Conservation (phyloP, 1,140 invertebrate species). For the Hesperophylax magnus region DNA sequence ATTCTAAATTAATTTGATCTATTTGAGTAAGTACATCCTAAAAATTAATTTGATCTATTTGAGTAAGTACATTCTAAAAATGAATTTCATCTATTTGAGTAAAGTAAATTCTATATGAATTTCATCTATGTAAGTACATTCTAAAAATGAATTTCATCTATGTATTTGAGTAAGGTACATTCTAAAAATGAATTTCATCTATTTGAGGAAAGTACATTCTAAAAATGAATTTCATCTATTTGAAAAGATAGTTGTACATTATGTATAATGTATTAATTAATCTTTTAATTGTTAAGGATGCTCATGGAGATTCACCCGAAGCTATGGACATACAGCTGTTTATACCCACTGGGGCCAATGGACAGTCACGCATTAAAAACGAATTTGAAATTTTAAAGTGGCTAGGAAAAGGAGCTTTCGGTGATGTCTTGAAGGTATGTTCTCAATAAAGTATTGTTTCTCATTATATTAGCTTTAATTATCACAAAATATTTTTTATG, state of each 20-base stretch:
- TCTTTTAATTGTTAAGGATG: conserved; percentile 32
- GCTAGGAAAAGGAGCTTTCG: conserved; percentile 95
- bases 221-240: too few species aligned
- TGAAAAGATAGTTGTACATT: too few species aligned
- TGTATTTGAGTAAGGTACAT: too few species aligned
- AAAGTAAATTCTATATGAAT: too few species aligned
- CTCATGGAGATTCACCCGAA: conserved; percentile 49
- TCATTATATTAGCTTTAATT: background rate
- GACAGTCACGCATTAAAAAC: conserved; percentile 81
- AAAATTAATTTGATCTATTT: background rate
- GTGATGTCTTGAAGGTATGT: conserved; percentile 92
- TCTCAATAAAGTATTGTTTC: background rate
- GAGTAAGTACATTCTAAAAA: too few species aligned
- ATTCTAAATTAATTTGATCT: too few species aligned
- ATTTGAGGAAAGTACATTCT: too few species aligned
- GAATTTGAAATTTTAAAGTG: conserved; percentile 92
- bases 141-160: too few species aligned
- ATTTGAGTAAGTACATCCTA: too few species aligned
- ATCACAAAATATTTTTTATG: background rate
- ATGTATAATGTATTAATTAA: background rate
- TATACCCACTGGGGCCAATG: conserved; percentile 59
- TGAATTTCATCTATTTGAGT: too few species aligned
- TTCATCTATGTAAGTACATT: too few species aligned
- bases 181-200: too few species aligned
- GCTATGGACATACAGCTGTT: conserved; percentile 51